Percentiles rank a stretch among this genome's conserved stretches.
Evolutionary conservation across 2,113 vertebrate species (phyloP).

Genomic region (Paraplagusia blochii): DNA sequence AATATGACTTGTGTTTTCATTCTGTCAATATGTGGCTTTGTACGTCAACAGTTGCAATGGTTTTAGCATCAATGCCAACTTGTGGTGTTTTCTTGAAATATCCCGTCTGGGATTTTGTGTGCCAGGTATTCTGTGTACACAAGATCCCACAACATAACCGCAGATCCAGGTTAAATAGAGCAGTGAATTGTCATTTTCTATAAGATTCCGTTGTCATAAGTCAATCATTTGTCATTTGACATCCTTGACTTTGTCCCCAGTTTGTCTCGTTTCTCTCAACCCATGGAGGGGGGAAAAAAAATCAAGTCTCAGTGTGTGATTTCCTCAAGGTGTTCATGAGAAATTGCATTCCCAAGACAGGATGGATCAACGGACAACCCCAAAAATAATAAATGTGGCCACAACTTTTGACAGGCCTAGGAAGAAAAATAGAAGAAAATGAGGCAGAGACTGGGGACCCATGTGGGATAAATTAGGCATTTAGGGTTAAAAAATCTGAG

Average conservation of each 20-base stretch:
- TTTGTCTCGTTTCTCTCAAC: not conserved
- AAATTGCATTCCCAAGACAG: not conserved
- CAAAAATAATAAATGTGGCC: not conserved
- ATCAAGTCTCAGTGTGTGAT: not conserved
- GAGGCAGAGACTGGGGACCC: slow-evolving; percentile 38
- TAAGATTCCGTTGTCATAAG: not conserved
- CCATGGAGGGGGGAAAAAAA: not conserved
- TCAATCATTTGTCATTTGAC: not conserved
- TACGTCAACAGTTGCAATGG: too few species aligned
- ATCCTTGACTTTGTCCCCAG: not conserved
- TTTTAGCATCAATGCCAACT: too few species aligned
- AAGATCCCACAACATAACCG: not conserved
- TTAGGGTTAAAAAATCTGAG: slow-evolving; percentile 57
- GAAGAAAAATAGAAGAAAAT: slow-evolving; percentile 14
- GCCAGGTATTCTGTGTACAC: not conserved
- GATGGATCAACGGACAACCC: not conserved
- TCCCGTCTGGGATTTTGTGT: not conserved
- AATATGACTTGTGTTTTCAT: not conserved
- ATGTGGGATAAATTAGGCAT: slow-evolving; percentile 83
- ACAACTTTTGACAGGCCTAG: not conserved
- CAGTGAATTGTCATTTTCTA: not conserved
- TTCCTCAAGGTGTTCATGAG: not conserved
- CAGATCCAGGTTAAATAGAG: not conserved
- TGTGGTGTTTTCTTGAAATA: not conserved
- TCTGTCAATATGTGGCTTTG: not conserved